Evolutionary conservation across 2,113 vertebrate genomes (phyloP).

Genomic region (Gambusia holbrooki): DNA sequence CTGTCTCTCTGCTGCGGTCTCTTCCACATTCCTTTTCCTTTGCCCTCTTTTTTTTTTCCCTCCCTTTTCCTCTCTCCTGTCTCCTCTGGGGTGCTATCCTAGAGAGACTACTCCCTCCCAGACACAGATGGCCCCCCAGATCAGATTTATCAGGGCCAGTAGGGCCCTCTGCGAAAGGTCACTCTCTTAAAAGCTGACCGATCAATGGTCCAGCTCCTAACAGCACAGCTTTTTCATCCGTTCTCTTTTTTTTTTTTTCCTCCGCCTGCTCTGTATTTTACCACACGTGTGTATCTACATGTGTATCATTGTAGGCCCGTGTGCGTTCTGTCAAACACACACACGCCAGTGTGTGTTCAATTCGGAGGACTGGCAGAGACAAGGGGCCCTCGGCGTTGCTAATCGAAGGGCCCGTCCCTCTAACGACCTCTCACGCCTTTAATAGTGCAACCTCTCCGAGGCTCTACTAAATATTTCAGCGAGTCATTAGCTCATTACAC

Average conservation of each 20-base stretch:
- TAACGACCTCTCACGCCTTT: conserved; percentile 75
- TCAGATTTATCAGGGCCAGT: conserved; percentile 92
- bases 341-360: conserved; percentile 40
- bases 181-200: conserved; percentile 89
- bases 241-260: conserved; percentile 13
- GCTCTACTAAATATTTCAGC: conserved; percentile 84
- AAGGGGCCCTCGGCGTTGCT: conserved; percentile 65
- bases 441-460: conserved; percentile 70
- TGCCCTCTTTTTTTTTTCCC: background rate
- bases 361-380: conserved; percentile 50
- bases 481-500: conserved; percentile 83
- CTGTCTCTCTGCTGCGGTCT: conserved; percentile 15
- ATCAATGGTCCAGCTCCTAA: conserved; percentile 83
- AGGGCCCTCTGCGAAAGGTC: conserved; percentile 88
- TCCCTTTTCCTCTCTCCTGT: conserved; percentile 14
- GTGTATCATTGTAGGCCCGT: conserved; percentile 49
- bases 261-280: conserved; percentile 33
- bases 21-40: conserved; percentile 8
- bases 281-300: conserved; percentile 51
- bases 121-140: conserved; percentile 89
- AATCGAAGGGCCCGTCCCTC: conserved; percentile 75
- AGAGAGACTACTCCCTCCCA: conserved; percentile 77
- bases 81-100: conserved; percentile 86
- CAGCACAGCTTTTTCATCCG: conserved; percentile 58
- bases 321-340: conserved; percentile 33